Base-by-base conservation (phyloP, 1,140 invertebrate genomes). In the Euschistus heros region DNA sequence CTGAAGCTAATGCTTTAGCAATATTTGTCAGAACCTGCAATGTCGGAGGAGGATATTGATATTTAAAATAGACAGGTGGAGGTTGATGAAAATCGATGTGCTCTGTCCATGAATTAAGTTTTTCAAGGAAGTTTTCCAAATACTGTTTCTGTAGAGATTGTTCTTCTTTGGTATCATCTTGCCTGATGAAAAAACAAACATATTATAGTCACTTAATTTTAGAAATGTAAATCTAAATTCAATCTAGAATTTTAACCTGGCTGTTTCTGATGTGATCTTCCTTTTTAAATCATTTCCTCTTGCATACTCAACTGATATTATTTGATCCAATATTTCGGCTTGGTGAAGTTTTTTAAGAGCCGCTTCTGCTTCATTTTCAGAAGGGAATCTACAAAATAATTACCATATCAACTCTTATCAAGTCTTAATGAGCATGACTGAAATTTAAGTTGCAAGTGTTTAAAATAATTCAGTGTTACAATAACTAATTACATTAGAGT, bases 21-120 rank as follows among this genome's bases (percentile, higher is more conserved):
- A 97, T 94, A 73, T 91, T 91, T 44, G 84, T 79, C 27, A 93
- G 77, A 63, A 86, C 88, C 52, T 81, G 78, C 62, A 79, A 78
- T 57, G 83, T 88, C 18, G 90, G 84, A 61, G 84, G 80, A 17
- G 91, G 88, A 76, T 91, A 91, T 64, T 81, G 81, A 72, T 90
- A 90, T 69, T 78, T 80, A 46, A 90, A 77, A 79, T 88, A 81
- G 60, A 81, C 77, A 27, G 86, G 84, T 33, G 87, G 86, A 66
- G 87, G 86, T 72, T 89, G 85, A 66, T 81, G 79, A 70, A 89
- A 85, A 57, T 82, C 76, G 18, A 85, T 76, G 50, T 81, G 80
- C 52, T 79, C 79, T 71, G 84, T 84, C 80, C 84, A 86, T 57
- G 81, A 80, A 73, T 87, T 86, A 60, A 89, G 75, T 71, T 81